These are phyloP conservation scores for Nysson spinosus DNA, from an alignment of 2,888 invertebrate genomes.

Conservation along the genomic window DNA sequence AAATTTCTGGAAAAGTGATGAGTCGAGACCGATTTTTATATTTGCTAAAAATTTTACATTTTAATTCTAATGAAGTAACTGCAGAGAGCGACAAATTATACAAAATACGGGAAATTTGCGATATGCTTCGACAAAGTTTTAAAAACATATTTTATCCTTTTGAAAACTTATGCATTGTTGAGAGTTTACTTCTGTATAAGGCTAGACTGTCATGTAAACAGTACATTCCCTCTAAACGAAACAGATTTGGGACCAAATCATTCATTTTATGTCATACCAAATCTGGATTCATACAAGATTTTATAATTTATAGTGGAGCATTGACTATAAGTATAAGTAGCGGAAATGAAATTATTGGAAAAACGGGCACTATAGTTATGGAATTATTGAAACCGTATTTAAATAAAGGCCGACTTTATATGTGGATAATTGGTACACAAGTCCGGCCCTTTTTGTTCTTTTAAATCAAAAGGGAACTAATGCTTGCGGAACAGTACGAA, in stretches of 20 bases:
- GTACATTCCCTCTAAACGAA: not conserved
- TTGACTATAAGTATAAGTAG: not conserved
- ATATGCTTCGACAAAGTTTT: conserved; percentile 16
- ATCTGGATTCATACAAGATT: conserved; percentile 1
- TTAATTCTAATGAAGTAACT: conserved; percentile 13
- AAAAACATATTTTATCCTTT: conserved; percentile 17
- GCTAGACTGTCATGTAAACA: not conserved
- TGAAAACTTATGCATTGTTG: conserved; percentile 17
- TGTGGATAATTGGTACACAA: conserved; percentile 15
- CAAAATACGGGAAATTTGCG: conserved; percentile 22
- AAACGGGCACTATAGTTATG: conserved; percentile 1
- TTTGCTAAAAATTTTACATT: conserved; percentile 27
- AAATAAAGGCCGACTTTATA: conserved; percentile 8
- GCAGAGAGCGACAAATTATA: conserved; percentile 21
- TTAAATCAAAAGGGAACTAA: conserved; percentile 4
- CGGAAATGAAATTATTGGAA: conserved; percentile 9
- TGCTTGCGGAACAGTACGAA: conserved; percentile 2
- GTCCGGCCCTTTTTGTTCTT: conserved; percentile 6
- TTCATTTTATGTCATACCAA: conserved; percentile 1
- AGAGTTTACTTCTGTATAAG: conserved; percentile 1
- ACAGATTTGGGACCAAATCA: conserved; percentile 2
- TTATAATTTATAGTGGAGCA: no score
- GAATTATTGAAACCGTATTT: conserved; percentile 4
- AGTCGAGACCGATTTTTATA: conserved; percentile 19
- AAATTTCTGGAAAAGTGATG: conserved; percentile 26